Conservation (phyloP, 2,888 invertebrate genomes). For the Isotomurus palustris region DNA sequence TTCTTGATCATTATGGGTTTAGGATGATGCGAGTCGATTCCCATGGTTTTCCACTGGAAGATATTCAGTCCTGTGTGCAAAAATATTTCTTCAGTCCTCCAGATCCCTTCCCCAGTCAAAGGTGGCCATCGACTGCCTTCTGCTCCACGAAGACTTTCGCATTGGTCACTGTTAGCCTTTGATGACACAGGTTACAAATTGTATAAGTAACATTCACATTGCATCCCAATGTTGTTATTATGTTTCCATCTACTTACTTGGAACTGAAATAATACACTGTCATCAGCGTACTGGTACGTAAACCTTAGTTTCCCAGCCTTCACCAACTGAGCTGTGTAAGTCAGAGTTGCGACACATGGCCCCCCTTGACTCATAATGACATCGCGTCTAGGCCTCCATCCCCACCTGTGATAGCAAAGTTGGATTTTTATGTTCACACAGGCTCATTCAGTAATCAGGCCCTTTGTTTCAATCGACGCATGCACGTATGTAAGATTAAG, state of each 20-base stretch:
- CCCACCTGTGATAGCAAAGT: constrained; percentile 48
- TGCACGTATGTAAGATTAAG: too few species aligned
- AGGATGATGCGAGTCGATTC: constrained; percentile 48
- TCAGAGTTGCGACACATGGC: constrained; percentile 9
- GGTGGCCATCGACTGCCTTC: constrained; percentile 52
- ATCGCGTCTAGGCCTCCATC: constrained; percentile 53
- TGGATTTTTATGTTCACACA: not conserved
- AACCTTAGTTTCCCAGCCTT: constrained; percentile 55
- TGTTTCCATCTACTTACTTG: constrained; percentile 51
- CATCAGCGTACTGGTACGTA: constrained; percentile 55
- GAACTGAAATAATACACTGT: constrained; percentile 53
- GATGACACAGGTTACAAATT: not conserved
- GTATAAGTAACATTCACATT: not conserved
- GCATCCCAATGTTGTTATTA: not conserved
- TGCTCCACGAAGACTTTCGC: constrained; percentile 52
- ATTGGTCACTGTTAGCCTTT: constrained; percentile 55
- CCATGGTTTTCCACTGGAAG: constrained; percentile 56
- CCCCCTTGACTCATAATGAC: constrained; percentile 54
- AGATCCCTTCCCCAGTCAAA: constrained; percentile 52
- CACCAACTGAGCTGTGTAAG: constrained; percentile 54
- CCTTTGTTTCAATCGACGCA: not conserved
- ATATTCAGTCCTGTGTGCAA: constrained; percentile 55
- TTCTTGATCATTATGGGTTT: constrained; percentile 53
- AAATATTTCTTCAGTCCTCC: constrained; percentile 51
- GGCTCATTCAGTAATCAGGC: not conserved